Base-by-base conservation (phyloP, 2,113 vertebrate genomes). In the Brachionichthys hirsutus region DNA sequence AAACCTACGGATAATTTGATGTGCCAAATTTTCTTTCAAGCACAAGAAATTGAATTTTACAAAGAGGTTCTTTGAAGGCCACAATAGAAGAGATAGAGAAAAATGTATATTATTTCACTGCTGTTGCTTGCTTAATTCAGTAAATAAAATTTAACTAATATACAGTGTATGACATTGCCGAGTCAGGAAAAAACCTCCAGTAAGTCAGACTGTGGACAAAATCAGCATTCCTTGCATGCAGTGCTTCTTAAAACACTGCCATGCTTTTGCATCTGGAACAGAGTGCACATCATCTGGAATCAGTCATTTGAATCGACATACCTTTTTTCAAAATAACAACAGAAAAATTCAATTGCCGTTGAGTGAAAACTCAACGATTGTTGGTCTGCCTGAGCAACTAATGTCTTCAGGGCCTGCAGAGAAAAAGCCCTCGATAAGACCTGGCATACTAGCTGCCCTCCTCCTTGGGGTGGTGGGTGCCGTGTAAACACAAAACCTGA, bases 401-500 rank as follows among this genome's bases (percentile, higher is more conserved):
- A 38, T 48, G 40, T 55, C 17, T 34, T 49, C 63, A 14, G 50
- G 61, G 60, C 48, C 38, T 16, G 14, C 51, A 38, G 14, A 41
- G 43, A 48, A 38, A 62, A 67, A 30, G 18, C 38, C 61, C 24
- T 16, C 44, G 57, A 74, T 74, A 62, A 69, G 54, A 65, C 48
- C 47, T 54, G 44, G 49, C 62, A 55, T 58, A 59, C 20, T 54
- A 44, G 24, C 49, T 54, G 70, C 57, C 61, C 73, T 61, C 17
- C 4, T 57, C 70, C 62, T 81, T 30, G 2, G 71, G 70, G 64
- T 80, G 66, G 70, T 56, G 62, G 30, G 64, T 35, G 18, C 48
- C 48, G 61, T 61, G 48, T 74, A 64, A 79, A 83, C 73, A 65
- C 59, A 69, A 70, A 75, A 76, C 80, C 66, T 59, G 18, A 15